Percentiles rank a stretch among this genome's conserved stretches.
Conservation (phyloP, 2,888 invertebrate genomes). For the Caenorhabditis sp. region DNA sequence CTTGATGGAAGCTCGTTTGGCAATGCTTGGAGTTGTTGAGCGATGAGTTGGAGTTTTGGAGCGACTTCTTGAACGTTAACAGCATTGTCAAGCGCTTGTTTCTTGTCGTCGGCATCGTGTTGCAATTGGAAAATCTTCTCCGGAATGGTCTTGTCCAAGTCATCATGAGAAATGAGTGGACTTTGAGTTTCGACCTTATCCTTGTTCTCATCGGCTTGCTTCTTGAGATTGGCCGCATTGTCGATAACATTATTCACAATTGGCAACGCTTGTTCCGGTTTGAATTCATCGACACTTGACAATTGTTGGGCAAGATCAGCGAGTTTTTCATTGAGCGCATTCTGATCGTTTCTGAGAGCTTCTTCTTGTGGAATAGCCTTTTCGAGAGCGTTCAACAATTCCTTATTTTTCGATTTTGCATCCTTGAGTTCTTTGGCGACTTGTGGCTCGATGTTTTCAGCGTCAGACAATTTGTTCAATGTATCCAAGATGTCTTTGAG, state of each 20-base stretch:
- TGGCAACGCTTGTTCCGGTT: slow-evolving; percentile 11
- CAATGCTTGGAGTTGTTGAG: slow-evolving; percentile 27
- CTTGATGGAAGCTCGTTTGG: slow-evolving; percentile 20
- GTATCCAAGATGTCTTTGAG: slow-evolving; percentile 15
- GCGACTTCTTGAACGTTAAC: slow-evolving; percentile 27
- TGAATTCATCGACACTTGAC: neutral
- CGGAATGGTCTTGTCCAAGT: slow-evolving; percentile 18
- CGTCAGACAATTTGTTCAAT: slow-evolving; percentile 1
- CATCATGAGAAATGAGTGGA: slow-evolving; percentile 18
- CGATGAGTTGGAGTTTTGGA: slow-evolving; percentile 31
- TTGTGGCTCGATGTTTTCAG: slow-evolving; percentile 16
- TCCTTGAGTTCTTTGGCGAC: slow-evolving; percentile 24
- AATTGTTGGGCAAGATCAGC: slow-evolving; percentile 3
- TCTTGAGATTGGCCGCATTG: slow-evolving; percentile 16
- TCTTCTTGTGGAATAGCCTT: slow-evolving; percentile 16
- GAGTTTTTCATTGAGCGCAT: neutral
- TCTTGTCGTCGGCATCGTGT: slow-evolving; percentile 20
- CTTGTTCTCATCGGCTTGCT: slow-evolving; percentile 17
- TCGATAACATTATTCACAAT: slow-evolving; percentile 22
- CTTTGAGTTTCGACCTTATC: slow-evolving; percentile 7
- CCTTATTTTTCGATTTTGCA: slow-evolving; percentile 21
- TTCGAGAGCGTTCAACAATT: slow-evolving; percentile 14
- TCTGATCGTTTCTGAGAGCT: slow-evolving; percentile 11
- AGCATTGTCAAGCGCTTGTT: slow-evolving; percentile 20
- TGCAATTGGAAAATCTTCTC: slow-evolving; percentile 9